phyloP scores from a whole-genome alignment of 2,888 invertebrate genomes.

The Macrosiphum euphorbiae region DNA sequence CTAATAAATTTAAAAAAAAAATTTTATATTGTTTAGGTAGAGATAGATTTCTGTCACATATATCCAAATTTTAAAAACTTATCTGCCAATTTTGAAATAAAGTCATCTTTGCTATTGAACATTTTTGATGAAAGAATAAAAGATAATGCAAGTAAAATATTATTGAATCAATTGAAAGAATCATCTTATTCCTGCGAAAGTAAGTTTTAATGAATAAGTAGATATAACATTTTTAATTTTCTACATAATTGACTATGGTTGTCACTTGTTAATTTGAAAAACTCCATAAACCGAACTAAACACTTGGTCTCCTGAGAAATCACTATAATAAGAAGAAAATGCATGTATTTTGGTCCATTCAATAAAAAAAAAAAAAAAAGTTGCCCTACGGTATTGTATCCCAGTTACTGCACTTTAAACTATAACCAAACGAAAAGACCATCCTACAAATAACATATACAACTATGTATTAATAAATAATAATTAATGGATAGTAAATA shows the following conservation, averaged over 20 bases:
- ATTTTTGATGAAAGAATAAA: constrained; percentile 4
- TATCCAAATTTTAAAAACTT: background rate
- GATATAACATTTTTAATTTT: background rate
- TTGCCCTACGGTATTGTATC: too few species aligned
- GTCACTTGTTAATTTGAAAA: too few species aligned
- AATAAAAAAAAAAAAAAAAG: too few species aligned
- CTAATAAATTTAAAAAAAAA: background rate
- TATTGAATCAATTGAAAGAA: background rate
- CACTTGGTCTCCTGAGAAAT: too few species aligned
- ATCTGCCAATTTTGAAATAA: background rate
- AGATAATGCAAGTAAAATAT: background rate
- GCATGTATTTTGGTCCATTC: too few species aligned
- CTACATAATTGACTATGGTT: background rate
- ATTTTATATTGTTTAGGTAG: background rate
- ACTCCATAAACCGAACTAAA: too few species aligned
- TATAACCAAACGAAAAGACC: too few species aligned
- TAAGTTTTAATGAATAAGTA: background rate
- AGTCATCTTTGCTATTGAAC: background rate
- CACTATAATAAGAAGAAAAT: too few species aligned
- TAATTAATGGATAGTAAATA: too few species aligned
- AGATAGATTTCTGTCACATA: background rate
- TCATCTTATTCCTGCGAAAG: background rate
- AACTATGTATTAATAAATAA: too few species aligned
- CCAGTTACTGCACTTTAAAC: too few species aligned
- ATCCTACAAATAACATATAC: too few species aligned